These are phyloP conservation scores for Phaethornis superciliosus DNA, from an alignment of 2,113 vertebrate species.

Conservation along the genomic window DNA sequence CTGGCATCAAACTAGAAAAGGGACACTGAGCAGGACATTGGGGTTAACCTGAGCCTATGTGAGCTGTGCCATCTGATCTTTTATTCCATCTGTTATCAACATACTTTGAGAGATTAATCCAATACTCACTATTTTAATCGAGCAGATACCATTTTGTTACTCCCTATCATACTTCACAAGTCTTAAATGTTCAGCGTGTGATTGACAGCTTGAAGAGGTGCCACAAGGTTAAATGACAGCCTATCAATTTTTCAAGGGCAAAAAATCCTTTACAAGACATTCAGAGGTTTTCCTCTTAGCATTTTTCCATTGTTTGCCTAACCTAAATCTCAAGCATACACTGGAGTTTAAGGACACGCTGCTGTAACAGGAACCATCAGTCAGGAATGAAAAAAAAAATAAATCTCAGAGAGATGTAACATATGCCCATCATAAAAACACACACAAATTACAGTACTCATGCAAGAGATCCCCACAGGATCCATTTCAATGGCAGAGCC, in stretches of 20 bases:
- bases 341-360: slow-evolving; percentile 32
- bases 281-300: slow-evolving; percentile 15
- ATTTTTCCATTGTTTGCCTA: slow-evolving; percentile 37
- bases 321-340: not conserved
- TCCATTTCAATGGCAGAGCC: not conserved
- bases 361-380: slow-evolving; percentile 22
- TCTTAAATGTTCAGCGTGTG: slow-evolving; percentile 47
- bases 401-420: not conserved
- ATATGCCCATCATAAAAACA: slow-evolving; percentile 9
- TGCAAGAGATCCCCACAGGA: not conserved
- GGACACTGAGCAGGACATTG: slow-evolving; percentile 73
- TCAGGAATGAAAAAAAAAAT: not conserved
- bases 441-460: not conserved
- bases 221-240: slow-evolving; percentile 62
- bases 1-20: slow-evolving; percentile 71
- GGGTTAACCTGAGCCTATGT: slow-evolving; percentile 74
- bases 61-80: slow-evolving; percentile 71
- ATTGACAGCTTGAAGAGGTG: slow-evolving; percentile 58
- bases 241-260: slow-evolving; percentile 71
- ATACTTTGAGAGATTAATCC: slow-evolving; percentile 74
- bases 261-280: slow-evolving; percentile 26
- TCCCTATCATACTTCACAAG: slow-evolving; percentile 48
- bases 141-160: slow-evolving; percentile 69
- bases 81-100: slow-evolving; percentile 78
- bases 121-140: slow-evolving; percentile 67